Percentiles rank a stretch among this genome's conserved stretches.
Evolutionary conservation across 2,888 invertebrate genomes (phyloP).

Genomic region (Lordiphosa andalusiaca): DNA sequence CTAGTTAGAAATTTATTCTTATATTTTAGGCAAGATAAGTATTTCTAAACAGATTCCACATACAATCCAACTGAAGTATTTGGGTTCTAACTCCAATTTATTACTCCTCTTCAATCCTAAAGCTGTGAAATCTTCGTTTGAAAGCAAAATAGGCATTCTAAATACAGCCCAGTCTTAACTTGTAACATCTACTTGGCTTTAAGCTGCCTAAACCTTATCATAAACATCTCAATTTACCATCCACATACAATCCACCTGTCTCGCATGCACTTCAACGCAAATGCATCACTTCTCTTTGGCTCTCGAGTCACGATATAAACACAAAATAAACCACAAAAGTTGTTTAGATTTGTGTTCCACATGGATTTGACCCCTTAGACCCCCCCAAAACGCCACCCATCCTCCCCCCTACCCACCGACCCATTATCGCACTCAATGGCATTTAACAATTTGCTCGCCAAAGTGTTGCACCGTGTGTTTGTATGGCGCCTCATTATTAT

Average conservation of each 20-base stretch:
- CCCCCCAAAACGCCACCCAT: background rate
- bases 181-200: too few species aligned
- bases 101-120: conserved; percentile 4
- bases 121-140: background rate
- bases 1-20: too few species aligned
- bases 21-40: background rate
- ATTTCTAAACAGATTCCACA: background rate
- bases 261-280: background rate
- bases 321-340: background rate
- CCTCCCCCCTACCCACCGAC: background rate
- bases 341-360: conserved; percentile 17
- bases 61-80: conserved; percentile 13
- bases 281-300: too few species aligned
- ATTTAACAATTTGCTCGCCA: conserved; percentile 41
- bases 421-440: conserved; percentile 13
- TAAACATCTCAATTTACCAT: background rate
- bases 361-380: background rate
- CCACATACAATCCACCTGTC: conserved; percentile 22
- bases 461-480: conserved; percentile 59
- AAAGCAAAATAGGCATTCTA: too few species aligned
- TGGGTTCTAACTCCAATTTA: conserved; percentile 17
- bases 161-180: too few species aligned
- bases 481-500: conserved; percentile 56
- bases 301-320: too few species aligned
- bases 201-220: too few species aligned